Base-by-base conservation (phyloP, 2,888 invertebrate genomes). In the Scelioninae gen. 2 region DNA sequence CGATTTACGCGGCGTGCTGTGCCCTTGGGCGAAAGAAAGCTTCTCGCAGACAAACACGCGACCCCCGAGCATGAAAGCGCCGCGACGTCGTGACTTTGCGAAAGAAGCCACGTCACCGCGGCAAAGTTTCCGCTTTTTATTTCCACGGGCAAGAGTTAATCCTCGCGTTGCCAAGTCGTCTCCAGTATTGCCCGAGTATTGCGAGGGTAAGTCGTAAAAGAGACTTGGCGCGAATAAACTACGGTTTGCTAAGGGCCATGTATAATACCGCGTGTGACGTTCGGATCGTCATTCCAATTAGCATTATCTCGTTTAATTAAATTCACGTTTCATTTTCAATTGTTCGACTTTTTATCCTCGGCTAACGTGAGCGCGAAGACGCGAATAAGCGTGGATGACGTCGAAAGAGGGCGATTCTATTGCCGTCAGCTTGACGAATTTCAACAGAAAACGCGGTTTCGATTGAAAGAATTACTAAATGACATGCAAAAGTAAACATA, bases 71-170 rank as follows among this genome's bases (percentile, higher is more conserved):
- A 64, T 60, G 53, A 68, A 75, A 64, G 64, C 22, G 22, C 52
- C 43, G 15, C 55, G 61, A 43, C 52, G 67, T 53, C 43, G 45
- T 46, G 37, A 65, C 58, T 61, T n/a, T 19, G 22, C 41, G 48
- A 69, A 70, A 55, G 50, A 41, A 55, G 50, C 55, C 55, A 41
- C 67, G 61, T 74, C 70, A 58, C 69, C 68, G 61, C 58, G 31
- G 46, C 72, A 37, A 70, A 73, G 76, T 77, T 76, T 74, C 68
- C 69, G 78, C 50, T 83, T 83, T 83, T 83, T 82, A 80, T 81
- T 78, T 77, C 71, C 57, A n/a, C n/a, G 31, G 76, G 73, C 77
- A 77, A 78, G 80, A 82, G 83, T 81, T 84, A 83, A 84, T 83
- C 80, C 81, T 25, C 25, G 25, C 25, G 25, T 6, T 3, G 46